Evolutionary conservation across 2,113 vertebrate species (phyloP).

Genomic region (Anseranas semipalmata): DNA sequence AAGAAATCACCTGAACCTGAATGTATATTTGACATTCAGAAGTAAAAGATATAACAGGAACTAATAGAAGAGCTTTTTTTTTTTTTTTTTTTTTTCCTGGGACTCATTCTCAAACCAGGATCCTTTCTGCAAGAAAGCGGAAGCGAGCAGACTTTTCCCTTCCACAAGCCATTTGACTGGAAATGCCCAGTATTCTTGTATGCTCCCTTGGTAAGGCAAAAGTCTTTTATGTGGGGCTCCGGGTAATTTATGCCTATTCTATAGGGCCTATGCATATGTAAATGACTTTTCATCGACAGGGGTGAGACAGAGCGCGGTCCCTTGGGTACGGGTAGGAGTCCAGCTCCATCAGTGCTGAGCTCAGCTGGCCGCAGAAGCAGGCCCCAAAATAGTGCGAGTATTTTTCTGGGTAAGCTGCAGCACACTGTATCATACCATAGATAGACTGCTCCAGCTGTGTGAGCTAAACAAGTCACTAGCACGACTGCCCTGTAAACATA

Average conservation of each 20-base stretch:
- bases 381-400: background rate
- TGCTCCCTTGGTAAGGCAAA: background rate
- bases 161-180: background rate
- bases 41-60: background rate
- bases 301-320: background rate
- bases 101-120: background rate
- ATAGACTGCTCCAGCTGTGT: background rate
- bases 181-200: background rate
- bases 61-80: background rate
- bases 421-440: background rate
- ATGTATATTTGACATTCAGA: background rate
- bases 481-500: background rate
- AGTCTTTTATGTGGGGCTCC: background rate
- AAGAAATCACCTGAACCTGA: background rate
- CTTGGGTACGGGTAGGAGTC: accelerated
- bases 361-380: background rate
- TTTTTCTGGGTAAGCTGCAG: background rate
- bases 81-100: background rate
- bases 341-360: background rate
- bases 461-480: background rate
- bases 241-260: background rate
- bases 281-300: background rate
- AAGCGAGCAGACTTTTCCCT: background rate
- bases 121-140: background rate
- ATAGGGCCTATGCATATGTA: background rate